Percentiles rank a stretch among this genome's conserved stretches.
Evolutionary conservation across 2,888 invertebrate genomes (phyloP).

Genomic region (Prionchulus punctatus): DNA sequence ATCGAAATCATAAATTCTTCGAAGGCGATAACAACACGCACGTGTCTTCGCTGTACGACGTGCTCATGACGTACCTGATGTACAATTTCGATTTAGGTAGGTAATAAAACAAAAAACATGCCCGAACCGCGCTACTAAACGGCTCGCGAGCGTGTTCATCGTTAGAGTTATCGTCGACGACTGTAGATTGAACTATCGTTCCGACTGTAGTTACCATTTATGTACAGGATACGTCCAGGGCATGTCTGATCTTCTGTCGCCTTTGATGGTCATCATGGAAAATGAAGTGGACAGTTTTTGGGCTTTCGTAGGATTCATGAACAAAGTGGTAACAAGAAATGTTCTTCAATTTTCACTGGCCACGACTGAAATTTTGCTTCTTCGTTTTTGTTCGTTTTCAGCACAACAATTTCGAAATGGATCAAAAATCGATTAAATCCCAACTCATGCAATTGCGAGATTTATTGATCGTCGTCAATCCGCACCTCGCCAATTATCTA

Average conservation of each 20-base stretch:
- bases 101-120: too few species aligned
- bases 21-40: constrained; percentile 85
- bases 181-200: neutral
- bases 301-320: constrained; percentile 97
- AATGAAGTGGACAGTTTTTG: constrained; percentile 94
- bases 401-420: constrained; percentile 83
- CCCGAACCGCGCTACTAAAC: too few species aligned
- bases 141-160: neutral
- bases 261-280: constrained; percentile 67
- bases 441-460: constrained; percentile 70
- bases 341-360: neutral
- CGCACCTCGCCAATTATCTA: constrained; percentile 66
- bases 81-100: constrained; percentile 83
- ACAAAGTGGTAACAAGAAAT: constrained; percentile 58
- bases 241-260: constrained; percentile 91
- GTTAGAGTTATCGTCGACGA: neutral
- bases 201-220: neutral
- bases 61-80: constrained; percentile 96
- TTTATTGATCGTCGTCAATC: constrained; percentile 62
- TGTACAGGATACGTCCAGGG: constrained; percentile 54
- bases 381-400: constrained; percentile 34
- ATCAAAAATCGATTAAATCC: constrained; percentile 85
- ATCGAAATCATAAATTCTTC: constrained; percentile 71
- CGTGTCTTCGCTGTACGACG: constrained; percentile 62
- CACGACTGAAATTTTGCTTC: neutral